phyloP scores from a whole-genome alignment of 2,113 vertebrate genomes.

The Pseudopipra pipra region DNA sequence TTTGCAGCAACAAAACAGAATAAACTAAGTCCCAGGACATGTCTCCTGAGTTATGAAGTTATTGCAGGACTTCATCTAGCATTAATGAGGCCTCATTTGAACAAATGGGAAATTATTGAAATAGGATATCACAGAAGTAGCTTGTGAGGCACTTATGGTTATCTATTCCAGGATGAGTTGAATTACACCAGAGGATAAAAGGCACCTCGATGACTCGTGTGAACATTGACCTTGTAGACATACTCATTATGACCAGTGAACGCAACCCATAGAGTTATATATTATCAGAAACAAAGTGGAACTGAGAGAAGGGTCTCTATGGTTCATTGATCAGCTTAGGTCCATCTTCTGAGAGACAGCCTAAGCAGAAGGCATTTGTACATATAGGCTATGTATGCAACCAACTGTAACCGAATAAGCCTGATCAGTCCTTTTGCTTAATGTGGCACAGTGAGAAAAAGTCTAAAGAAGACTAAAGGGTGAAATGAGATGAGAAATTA shows the following conservation, averaged over 20 bases:
- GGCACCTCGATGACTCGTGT: background rate
- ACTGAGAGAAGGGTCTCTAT: background rate
- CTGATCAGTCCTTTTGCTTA: background rate
- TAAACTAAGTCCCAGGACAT: background rate
- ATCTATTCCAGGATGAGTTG: background rate
- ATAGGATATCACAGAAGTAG: background rate
- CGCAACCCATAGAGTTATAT: fast-evolving
- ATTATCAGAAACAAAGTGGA: background rate
- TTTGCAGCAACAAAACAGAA: background rate
- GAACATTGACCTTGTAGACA: background rate
- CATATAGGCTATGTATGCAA: background rate
- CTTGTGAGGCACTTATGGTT: background rate
- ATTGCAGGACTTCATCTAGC: background rate
- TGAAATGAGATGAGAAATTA: background rate
- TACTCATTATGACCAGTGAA: background rate
- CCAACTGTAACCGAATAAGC: background rate
- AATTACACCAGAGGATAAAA: background rate
- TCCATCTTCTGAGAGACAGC: background rate
- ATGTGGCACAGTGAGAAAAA: background rate
- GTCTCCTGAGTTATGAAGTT: background rate
- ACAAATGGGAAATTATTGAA: conserved; percentile 11
- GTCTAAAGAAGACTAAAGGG: background rate
- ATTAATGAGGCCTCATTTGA: conserved; percentile 1
- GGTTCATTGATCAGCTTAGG: background rate
- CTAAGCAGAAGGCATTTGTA: background rate